A percentile compares a stretch with the other conserved stretches of the same genome.
Evolutionary conservation across 2,888 invertebrate species (phyloP).

Genomic region (Holacanthella duospinosa): DNA sequence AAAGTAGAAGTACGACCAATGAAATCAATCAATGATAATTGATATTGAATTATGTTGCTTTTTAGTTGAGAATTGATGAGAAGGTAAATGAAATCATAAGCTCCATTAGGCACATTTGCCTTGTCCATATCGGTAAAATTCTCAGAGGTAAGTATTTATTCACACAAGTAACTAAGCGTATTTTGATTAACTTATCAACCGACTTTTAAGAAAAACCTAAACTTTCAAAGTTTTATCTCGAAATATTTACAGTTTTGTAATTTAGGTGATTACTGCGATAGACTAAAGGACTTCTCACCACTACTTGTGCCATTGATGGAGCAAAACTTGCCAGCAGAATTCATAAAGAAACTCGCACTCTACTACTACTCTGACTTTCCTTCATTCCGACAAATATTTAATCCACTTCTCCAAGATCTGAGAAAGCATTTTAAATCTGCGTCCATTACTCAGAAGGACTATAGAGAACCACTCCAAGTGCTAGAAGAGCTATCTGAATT

Average conservation of each 20-base stretch:
- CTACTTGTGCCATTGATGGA: conserved; percentile 58
- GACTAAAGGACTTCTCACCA: conserved; percentile 44
- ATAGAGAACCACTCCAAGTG: conserved; percentile 57
- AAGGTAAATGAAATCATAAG: neutral
- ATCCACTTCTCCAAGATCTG: conserved; percentile 59
- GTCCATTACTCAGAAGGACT: conserved; percentile 58
- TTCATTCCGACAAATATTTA: conserved; percentile 52
- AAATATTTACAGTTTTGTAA: too few species aligned
- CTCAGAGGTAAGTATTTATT: neutral
- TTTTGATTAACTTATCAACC: too few species aligned
- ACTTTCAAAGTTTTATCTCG: too few species aligned
- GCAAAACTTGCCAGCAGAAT: conserved; percentile 57
- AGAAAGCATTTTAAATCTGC: conserved; percentile 57
- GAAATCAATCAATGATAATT: too few species aligned
- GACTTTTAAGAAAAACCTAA: too few species aligned
- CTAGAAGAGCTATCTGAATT: conserved; percentile 71
- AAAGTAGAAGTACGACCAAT: neutral
- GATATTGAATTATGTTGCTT: neutral
- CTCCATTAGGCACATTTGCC: neutral
- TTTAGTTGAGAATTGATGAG: neutral
- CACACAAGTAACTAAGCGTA: too few species aligned
- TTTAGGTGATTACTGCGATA: conserved; percentile 4
- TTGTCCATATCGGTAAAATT: neutral
- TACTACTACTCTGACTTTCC: conserved; percentile 53
- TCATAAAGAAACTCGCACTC: conserved; percentile 49